These are phyloP conservation scores for Sturnus vulgaris DNA, from an alignment of 2,113 vertebrate genomes.

Conservation along the genomic window DNA sequence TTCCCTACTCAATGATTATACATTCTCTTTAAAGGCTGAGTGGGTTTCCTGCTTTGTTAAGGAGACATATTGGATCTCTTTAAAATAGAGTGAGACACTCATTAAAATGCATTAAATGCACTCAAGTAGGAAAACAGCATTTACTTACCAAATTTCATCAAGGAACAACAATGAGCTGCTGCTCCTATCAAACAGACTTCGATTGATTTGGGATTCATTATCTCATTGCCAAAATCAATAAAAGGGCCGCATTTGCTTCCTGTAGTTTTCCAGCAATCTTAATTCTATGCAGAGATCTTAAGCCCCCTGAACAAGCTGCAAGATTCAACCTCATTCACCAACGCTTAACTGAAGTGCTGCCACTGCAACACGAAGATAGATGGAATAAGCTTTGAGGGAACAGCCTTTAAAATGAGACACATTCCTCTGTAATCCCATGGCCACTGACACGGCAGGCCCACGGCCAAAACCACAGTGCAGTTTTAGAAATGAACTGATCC, in stretches of 20 bases:
- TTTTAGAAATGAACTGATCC: neutral
- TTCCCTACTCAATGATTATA: neutral
- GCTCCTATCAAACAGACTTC: neutral
- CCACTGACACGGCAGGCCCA: neutral
- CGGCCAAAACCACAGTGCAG: neutral
- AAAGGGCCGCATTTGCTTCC: neutral
- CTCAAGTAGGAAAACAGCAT: neutral
- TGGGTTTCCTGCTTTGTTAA: neutral
- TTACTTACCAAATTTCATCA: neutral
- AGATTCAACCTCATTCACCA: neutral
- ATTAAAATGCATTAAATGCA: neutral
- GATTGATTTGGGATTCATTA: neutral
- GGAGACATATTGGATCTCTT: neutral
- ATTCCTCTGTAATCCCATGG: neutral
- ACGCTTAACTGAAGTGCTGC: accelerated
- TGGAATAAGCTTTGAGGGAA: neutral
- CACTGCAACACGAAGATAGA: neutral
- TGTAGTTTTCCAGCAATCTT: neutral
- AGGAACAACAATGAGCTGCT: neutral
- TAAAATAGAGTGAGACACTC: neutral
- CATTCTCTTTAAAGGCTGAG: neutral
- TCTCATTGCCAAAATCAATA: neutral
- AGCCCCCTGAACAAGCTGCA: neutral
- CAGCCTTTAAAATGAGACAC: neutral
- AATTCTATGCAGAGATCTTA: neutral